Evolutionary conservation across 2,113 vertebrate species (phyloP).

Genomic region (Cyrtonyx montezumae): DNA sequence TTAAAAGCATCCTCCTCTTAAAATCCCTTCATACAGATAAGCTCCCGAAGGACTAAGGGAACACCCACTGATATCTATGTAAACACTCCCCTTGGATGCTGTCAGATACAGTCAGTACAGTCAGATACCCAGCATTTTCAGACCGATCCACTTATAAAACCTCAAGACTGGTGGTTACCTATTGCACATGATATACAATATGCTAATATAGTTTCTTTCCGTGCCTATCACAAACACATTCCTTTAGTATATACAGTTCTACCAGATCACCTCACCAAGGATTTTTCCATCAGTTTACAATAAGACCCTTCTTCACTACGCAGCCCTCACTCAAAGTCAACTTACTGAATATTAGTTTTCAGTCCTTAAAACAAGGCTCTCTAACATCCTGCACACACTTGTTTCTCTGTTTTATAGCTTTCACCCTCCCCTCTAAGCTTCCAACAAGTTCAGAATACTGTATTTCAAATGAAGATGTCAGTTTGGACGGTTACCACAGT

Average conservation of each 20-base stretch:
- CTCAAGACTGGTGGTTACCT: neutral
- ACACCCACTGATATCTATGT: neutral
- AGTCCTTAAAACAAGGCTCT: neutral
- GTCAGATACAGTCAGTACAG: neutral
- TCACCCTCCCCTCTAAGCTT: neutral
- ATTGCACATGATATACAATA: neutral
- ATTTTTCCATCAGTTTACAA: neutral
- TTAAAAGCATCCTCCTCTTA: neutral
- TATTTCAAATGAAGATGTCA: neutral
- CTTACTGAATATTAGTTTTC: neutral
- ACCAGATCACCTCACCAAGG: neutral
- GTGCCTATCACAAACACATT: neutral
- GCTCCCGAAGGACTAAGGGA: neutral
- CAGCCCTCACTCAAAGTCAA: neutral
- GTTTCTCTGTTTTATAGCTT: neutral
- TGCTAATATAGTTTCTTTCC: neutral
- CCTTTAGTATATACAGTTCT: neutral
- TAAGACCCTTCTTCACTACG: neutral
- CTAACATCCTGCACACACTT: neutral
- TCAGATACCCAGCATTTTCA: neutral
- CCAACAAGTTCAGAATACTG: neutral
- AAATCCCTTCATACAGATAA: too few relatives aligned
- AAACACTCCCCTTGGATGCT: neutral
- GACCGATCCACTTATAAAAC: neutral
- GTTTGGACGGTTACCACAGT: neutral